phyloP scores from a whole-genome alignment of 2,888 invertebrate species.

The Apamea crenata region DNA sequence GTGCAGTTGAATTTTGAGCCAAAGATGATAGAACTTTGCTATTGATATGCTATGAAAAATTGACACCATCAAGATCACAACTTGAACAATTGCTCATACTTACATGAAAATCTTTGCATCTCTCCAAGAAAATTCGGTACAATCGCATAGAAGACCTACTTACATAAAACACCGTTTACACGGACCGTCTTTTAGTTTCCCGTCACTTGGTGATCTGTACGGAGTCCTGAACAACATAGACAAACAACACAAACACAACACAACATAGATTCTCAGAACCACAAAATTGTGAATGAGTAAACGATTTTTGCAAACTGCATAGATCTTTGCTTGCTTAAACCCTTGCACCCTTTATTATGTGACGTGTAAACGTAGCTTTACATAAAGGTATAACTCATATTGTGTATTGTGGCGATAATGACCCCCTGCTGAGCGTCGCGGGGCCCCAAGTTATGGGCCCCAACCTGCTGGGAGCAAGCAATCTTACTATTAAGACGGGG shows the following conservation, averaged over 20 bases:
- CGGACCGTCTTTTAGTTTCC: neutral
- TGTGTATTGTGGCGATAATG: slow-evolving; percentile 65
- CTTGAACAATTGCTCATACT: neutral
- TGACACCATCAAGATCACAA: neutral
- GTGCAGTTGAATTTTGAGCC: too few relatives aligned
- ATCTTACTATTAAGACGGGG: slow-evolving; percentile 52
- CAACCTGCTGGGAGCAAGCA: slow-evolving; percentile 57
- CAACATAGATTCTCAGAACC: neutral
- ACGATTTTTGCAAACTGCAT: neutral
- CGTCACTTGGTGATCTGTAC: neutral
- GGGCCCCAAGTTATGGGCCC: slow-evolving; percentile 62
- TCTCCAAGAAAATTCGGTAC: slow-evolving; percentile 1
- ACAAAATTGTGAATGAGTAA: neutral
- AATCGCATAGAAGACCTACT: neutral
- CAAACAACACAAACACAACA: too few relatives aligned
- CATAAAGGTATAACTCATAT: slow-evolving; percentile 56
- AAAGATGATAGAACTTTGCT: too few relatives aligned
- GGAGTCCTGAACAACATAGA: neutral
- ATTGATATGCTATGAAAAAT: too few relatives aligned
- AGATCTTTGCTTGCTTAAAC: neutral
- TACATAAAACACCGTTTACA: neutral
- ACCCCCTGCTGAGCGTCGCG: slow-evolving; percentile 60
- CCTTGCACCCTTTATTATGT: neutral
- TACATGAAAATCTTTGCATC: neutral
- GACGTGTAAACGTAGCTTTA: slow-evolving; percentile 13